phyloP scores from a whole-genome alignment of 2,888 invertebrate genomes.

The Ptychoptera contaminata region DNA sequence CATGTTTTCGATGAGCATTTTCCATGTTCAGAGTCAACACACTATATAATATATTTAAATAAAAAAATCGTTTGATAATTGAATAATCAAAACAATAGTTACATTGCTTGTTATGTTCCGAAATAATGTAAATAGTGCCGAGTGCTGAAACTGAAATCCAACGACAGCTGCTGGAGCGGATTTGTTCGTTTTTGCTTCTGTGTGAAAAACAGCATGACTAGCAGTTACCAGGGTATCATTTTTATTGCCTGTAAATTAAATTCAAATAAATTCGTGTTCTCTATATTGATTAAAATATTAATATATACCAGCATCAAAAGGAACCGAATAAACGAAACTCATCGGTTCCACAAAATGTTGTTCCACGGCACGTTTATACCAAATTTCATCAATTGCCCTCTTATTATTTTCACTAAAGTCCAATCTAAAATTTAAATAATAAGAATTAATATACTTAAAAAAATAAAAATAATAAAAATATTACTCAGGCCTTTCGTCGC shows the following conservation, averaged over 20 bases:
- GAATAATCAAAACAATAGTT: conserved; percentile 19
- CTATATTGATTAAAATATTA: background rate
- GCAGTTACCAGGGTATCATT: conserved; percentile 63
- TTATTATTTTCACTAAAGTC: conserved; percentile 56
- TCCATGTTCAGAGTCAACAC: conserved; percentile 8
- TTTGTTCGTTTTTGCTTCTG: conserved; percentile 33
- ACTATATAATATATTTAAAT: conserved; percentile 7
- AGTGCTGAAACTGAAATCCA: conserved; percentile 69
- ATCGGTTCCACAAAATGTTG: conserved; percentile 62
- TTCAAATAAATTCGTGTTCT: background rate
- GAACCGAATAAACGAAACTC: conserved; percentile 70
- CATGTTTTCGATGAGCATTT: conserved; percentile 34
- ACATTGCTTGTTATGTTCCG: conserved; percentile 64
- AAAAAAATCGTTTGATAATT: no score
- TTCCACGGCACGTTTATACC: conserved; percentile 79
- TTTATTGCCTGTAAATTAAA: conserved; percentile 24
- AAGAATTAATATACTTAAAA: background rate
- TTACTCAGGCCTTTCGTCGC: conserved; percentile 30
- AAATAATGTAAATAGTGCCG: conserved; percentile 58
- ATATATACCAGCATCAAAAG: conserved; percentile 40
- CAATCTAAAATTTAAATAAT: background rate
- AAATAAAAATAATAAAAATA: conserved; percentile 8
- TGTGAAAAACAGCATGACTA: conserved; percentile 65
- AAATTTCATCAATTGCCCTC: conserved; percentile 70
- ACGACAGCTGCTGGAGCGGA: conserved; percentile 53